Evolutionary conservation across 2,113 vertebrate genomes (phyloP), one percentile per base, ranked within the genome.

Genomic region (Datnioides undecimradiatus): DNA sequence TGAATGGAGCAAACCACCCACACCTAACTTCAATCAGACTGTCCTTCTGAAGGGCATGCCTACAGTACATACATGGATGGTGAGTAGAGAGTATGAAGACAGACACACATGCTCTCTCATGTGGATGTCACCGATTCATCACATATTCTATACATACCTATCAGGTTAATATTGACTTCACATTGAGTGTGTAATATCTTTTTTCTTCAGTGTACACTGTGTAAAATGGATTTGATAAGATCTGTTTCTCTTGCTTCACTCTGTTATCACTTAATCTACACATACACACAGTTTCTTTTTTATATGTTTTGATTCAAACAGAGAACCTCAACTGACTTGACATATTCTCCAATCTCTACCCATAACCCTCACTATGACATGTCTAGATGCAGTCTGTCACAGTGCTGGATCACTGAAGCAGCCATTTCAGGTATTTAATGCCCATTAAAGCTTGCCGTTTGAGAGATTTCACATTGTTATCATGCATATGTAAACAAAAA

Each of bases 201-300:
- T 73, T 69, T 75, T 72, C 55, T 77, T 17, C 33, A 66, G 54
- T 54, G 83, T 71, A 70, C 51, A 67, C 51, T 68, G 75, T 79
- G 65, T 74, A 82, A 85, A 84, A 87, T 82, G 76, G 58, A 81
- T 84, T 79, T 74, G 79, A 90, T 83, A 78, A 79, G 73, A 90
- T 85, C 49, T 66, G 58, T 76, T 78, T 72, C 63, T 69, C 60
- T 46, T 40, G 49, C 48, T 77, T n/a, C 38, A 77, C 71, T 76
- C 31, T 66, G 45, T 49, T 79, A 86, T 75, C 66, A 63, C 21
- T 58, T 29, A 41, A 38, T 71, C 19, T 6, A 48, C 17, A 40
- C 8, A 67, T 43, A 27, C 23, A 57, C 48, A 8, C 36, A 49
- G n/a, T n/a, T n/a, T n/a, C n/a, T n/a, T n/a, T n/a, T n/a, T n/a